These are phyloP conservation scores for Leuciscus idus DNA, from an alignment of 2,113 vertebrate genomes.

Conservation along the genomic window DNA sequence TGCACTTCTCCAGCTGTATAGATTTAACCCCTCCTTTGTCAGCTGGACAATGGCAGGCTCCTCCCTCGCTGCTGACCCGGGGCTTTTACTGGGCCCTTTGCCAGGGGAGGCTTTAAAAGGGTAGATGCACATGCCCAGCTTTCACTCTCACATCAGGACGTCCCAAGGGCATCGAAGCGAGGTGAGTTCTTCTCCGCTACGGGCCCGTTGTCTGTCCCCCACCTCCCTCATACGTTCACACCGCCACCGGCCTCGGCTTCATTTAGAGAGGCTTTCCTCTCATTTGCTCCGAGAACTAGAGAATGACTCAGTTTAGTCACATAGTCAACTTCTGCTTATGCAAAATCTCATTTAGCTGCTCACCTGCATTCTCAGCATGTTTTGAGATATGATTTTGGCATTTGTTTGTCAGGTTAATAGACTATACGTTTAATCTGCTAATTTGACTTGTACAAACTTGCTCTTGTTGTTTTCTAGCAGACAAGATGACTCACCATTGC, in stretches of 20 bases:
- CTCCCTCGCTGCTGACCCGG: constrained; percentile 69
- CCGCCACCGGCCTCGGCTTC: neutral
- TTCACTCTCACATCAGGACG: constrained; percentile 77
- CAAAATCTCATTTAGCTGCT: neutral
- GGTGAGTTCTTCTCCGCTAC: constrained; percentile 73
- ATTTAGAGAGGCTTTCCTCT: neutral
- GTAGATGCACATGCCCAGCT: constrained; percentile 68
- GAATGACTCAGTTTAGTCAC: constrained; percentile 11
- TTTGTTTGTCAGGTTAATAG: neutral
- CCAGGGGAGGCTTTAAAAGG: constrained; percentile 84
- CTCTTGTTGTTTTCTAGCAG: constrained; percentile 61
- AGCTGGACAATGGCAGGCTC: constrained; percentile 63
- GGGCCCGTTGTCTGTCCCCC: neutral
- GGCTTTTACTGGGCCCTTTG: constrained; percentile 75
- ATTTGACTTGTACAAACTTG: constrained; percentile 9
- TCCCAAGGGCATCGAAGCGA: constrained; percentile 71
- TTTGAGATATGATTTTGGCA: neutral
- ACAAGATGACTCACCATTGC: constrained; percentile 85
- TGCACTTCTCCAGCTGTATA: constrained; percentile 78
- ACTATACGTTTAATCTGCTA: neutral
- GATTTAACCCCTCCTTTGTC: constrained; percentile 76
- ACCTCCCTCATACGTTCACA: neutral
- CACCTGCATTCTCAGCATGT: too few species aligned
- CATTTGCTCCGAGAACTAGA: neutral
- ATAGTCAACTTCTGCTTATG: neutral